These are phyloP conservation scores for Sitobion miscanthi DNA, from an alignment of 1,140 invertebrate genomes.

Conservation along the genomic window DNA sequence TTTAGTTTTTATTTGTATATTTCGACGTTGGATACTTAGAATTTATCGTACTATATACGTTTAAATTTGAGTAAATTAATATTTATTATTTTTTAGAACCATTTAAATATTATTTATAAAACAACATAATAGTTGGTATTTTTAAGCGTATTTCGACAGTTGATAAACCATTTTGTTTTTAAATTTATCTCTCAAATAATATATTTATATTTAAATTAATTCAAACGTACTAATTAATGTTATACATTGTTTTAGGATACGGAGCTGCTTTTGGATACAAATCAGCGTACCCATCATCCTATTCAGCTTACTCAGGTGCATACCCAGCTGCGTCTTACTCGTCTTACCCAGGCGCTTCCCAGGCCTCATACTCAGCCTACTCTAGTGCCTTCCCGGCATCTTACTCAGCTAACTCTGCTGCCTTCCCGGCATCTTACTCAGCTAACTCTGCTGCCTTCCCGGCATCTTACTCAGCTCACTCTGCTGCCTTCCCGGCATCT, in stretches of 20 bases:
- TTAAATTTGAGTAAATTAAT: no score
- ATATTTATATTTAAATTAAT: neutral
- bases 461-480: neutral
- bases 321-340: neutral
- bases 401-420: slow-evolving; percentile 15
- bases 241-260: neutral
- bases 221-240: neutral
- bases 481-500: slow-evolving; percentile 15
- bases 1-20: no score
- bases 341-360: neutral
- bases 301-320: neutral
- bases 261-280: neutral
- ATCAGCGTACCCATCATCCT: neutral
- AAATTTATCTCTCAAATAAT: neutral
- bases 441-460: slow-evolving; percentile 8
- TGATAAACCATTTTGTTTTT: neutral
- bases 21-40: no score
- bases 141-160: neutral
- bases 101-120: slow-evolving; percentile 2
- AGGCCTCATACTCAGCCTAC: slow-evolving; percentile 3
- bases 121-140: neutral
- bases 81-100: neutral
- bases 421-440: slow-evolving; percentile 32
- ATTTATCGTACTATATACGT: no score
- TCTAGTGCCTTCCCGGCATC: slow-evolving; percentile 4